phyloP scores from a whole-genome alignment of 2,113 vertebrate species.

The Benitochromis conjunctus region DNA sequence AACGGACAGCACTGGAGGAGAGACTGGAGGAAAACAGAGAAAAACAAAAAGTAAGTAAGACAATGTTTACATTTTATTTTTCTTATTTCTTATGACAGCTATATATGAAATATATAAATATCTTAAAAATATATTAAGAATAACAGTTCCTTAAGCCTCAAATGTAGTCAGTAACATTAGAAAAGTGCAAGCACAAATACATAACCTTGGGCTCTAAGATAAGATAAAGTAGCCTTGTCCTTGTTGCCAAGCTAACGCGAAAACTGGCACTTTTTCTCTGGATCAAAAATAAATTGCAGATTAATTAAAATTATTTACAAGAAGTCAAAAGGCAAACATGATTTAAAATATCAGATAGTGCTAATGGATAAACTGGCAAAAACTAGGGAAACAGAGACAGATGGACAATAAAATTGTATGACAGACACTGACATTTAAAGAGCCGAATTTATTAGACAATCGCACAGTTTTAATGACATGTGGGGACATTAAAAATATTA shows the following conservation, averaged over 20 bases:
- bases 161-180: neutral
- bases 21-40: slow-evolving; percentile 68
- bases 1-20: slow-evolving; percentile 84
- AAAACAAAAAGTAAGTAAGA: neutral
- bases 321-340: neutral
- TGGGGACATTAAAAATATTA: neutral
- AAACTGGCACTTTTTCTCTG: neutral
- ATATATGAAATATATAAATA: too few relatives aligned
- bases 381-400: neutral
- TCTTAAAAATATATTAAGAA: neutral
- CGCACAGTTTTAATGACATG: slow-evolving; percentile 3
- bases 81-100: neutral
- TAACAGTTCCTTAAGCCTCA: neutral
- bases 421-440: neutral
- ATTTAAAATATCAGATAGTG: neutral
- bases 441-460: slow-evolving; percentile 8
- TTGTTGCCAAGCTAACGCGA: neutral
- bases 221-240: neutral
- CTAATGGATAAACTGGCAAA: neutral
- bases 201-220: neutral
- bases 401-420: neutral
- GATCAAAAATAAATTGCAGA: neutral
- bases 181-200: neutral
- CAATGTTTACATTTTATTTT: neutral
- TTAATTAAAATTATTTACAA: neutral